Evolutionary conservation across 2,888 invertebrate species (phyloP), one percentile per base, ranked within the genome.

Genomic region (Meandrusa payeni): DNA sequence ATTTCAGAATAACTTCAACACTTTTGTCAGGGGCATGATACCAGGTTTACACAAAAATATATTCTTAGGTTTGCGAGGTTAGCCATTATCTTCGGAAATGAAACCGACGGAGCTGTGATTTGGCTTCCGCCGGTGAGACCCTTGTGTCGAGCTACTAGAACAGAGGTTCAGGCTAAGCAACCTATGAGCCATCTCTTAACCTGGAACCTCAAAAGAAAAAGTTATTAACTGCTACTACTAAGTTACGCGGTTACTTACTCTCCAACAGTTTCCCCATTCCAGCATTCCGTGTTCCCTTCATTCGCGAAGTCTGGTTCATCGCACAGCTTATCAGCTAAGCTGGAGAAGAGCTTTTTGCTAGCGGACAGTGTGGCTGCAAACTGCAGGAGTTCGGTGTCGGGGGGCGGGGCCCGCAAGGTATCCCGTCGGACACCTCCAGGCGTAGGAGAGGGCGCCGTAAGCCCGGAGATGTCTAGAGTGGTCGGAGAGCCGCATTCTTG

Each of bases 271-370:
- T 93, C 91, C 33, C 95, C 95, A 65, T 95, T 95, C 95, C 95
- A 96, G 75, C 96, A 96, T 50, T 89, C 90, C 24, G 91, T 90
- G 47, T 92, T 91, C 54, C 91, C 91, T 23, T 89, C 89, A 17
- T 89, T 88, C 32, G 93, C 91, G 51, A 93, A 90, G 55, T 90
- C 91, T 0, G 91, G 90, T 54, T 95, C 93, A 52, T 92, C 91
- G 77, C 95, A 96, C 36, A 95, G 81, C 59, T 91, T 91, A 75
- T 95, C 94, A 2, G 96, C 94, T 24, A 97, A 89, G 57, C 92
- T 91, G 19, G 93, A 91, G 80, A 96, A 97, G 72, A 97, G 94
- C 59, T 94, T 94, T 74, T 93, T 93, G 46, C 94, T 95, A 62
- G 90, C 89, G 11, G 91, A 90, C 37, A 93, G 89, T 6, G 90